Evolutionary conservation across 2,888 invertebrate genomes (phyloP), one percentile per base, ranked within the genome.

Genomic region (Leucophora obtusa): DNA sequence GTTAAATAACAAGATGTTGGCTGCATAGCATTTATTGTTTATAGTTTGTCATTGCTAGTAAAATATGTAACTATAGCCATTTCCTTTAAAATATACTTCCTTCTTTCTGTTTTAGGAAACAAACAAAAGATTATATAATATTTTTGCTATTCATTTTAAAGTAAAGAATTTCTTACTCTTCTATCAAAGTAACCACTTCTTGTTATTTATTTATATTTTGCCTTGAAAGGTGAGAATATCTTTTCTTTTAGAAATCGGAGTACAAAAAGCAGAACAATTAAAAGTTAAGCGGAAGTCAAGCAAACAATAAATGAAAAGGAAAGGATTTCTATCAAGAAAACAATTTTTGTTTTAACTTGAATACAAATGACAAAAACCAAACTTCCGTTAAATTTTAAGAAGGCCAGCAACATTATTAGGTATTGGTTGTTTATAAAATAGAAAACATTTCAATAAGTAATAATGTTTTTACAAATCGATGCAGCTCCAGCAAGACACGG

Each of bases 1-100:
- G 62, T 35, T 65, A 56, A 56, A 74, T 43, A 53, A 21, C 38
- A 74, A 74, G 51, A 21, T 43, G 17, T 38, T 56, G 71, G 6
- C 6, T 47, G 43, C n/a, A 38, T n/a, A 50, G 33, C 21, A 51
- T 17, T 24, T 65, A 63, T 59, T 65, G 58, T 59, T 47, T 58
- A 28, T n/a, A 65, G 18, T 69, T 69, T 72, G 17, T n/a, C 35
- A 51, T 65, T 56, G 18, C 35, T 38, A 35, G 47, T 35, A 69
- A 38, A 24, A 47, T 33, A 38, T 73, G 66, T 59, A 59, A 53
- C 59, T 62, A 56, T 58, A 69, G 38, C 18, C 14, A 18, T 69
- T 35, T 63, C 38, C 58, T n/a, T 6, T 51, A 33, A 15, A 0
- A 28, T 69, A 10, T 8, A 18, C 35, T 38, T 51, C 10, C 18